Conservation (phyloP, 2,113 vertebrate species). For the Sialia sialis region DNA sequence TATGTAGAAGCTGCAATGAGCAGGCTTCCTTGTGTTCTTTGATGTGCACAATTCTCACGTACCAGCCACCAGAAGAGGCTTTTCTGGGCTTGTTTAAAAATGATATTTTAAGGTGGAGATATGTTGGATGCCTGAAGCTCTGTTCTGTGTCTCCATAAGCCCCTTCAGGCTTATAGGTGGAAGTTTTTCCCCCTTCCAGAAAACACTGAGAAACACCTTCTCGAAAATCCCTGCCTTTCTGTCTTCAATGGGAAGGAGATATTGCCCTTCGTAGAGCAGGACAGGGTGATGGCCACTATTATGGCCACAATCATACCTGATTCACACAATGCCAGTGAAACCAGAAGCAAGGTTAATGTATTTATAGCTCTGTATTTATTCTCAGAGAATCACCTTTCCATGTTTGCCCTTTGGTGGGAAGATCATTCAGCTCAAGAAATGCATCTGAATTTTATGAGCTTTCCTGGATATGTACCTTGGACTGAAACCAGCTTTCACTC, state of each 20-base stretch:
- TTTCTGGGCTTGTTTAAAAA: neutral
- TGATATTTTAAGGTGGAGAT: neutral
- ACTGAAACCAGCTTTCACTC: constrained; percentile 14
- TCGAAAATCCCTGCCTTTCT: neutral
- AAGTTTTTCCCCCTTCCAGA: neutral
- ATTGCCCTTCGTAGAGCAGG: neutral
- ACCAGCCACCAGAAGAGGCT: neutral
- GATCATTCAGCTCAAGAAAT: neutral
- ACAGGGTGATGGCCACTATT: neutral
- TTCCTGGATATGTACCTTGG: constrained; percentile 9
- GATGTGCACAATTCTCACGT: neutral
- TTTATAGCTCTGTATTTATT: neutral
- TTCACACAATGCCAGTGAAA: neutral
- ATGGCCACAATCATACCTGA: neutral
- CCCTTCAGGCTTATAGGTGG: neutral
- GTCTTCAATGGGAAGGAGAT: neutral
- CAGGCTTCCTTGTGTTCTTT: neutral
- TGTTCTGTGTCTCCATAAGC: neutral
- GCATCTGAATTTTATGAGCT: neutral
- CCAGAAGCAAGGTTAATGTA: neutral
- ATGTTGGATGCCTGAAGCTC: neutral
- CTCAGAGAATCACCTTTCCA: neutral
- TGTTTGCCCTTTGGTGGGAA: neutral
- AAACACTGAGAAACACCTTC: neutral
- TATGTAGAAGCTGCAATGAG: neutral